These are phyloP conservation scores for Turnix velox DNA, from an alignment of 2,113 vertebrate genomes.

Conservation along the genomic window DNA sequence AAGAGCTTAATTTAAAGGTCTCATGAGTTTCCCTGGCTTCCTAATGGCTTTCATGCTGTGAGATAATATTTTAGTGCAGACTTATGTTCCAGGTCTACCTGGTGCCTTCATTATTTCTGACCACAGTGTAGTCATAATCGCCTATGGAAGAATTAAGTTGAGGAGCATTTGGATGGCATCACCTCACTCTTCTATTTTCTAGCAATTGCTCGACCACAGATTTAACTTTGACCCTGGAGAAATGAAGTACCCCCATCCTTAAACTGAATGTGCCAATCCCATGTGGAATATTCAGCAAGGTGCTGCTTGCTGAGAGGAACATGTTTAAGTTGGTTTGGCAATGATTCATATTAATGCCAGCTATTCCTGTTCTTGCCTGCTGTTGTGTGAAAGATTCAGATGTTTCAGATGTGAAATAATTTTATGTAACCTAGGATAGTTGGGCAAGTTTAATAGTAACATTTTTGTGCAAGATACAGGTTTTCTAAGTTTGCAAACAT, in stretches of 20 bases:
- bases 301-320: not conserved
- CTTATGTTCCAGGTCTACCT: not conserved
- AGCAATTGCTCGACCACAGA: not conserved
- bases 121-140: not conserved
- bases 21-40: not conserved
- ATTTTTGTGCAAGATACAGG: not conserved
- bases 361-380: not conserved
- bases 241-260: not conserved
- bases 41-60: not conserved
- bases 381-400: accelerated
- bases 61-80: not conserved
- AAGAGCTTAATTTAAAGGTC: not conserved
- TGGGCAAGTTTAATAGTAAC: not conserved
- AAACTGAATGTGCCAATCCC: not conserved
- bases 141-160: not conserved
- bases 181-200: not conserved
- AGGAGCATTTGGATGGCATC: not conserved
- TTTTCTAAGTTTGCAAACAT: not conserved
- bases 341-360: not conserved
- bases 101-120: not conserved
- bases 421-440: not conserved
- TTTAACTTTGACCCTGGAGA: not conserved
- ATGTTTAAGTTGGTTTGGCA: not conserved
- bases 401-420: not conserved
- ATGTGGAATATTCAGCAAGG: not conserved